Evolutionary conservation across 2,113 vertebrate genomes (phyloP).

Genomic region (Equus quagga): DNA sequence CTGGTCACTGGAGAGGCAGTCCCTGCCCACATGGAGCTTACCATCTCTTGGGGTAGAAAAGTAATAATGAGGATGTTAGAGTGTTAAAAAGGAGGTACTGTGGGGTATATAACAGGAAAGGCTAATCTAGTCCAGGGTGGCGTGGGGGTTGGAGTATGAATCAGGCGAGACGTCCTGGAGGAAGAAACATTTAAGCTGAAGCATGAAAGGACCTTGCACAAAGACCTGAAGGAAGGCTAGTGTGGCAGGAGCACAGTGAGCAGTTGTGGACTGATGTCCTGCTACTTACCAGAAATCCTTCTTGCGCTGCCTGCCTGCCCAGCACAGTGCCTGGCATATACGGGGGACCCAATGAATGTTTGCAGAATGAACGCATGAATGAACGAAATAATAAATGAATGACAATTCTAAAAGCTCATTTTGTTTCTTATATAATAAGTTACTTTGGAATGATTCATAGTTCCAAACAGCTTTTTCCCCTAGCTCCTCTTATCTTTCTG

Average conservation of each 20-base stretch:
- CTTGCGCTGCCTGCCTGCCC: background rate
- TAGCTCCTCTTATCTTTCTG: conserved; percentile 47
- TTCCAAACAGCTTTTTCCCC: conserved; percentile 33
- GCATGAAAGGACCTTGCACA: background rate
- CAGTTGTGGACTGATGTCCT: background rate
- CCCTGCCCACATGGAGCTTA: background rate
- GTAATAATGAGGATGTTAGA: background rate
- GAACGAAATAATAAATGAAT: conserved; percentile 44
- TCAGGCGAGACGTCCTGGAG: background rate
- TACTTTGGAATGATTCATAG: conserved; percentile 54
- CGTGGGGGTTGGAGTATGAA: background rate
- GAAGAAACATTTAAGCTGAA: background rate
- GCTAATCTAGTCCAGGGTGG: background rate
- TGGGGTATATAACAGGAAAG: background rate
- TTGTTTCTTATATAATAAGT: conserved; percentile 67
- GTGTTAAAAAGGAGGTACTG: background rate
- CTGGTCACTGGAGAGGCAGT: background rate
- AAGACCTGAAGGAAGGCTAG: background rate
- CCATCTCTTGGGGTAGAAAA: background rate
- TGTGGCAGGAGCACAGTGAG: background rate
- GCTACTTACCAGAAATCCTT: background rate
- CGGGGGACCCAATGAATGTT: background rate
- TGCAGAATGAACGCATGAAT: conserved; percentile 61
- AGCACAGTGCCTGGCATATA: background rate
- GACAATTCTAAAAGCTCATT: conserved; percentile 50